Base-by-base conservation (phyloP, 2,797 vertebrate genomes). In the Megaceryle alcyon region DNA sequence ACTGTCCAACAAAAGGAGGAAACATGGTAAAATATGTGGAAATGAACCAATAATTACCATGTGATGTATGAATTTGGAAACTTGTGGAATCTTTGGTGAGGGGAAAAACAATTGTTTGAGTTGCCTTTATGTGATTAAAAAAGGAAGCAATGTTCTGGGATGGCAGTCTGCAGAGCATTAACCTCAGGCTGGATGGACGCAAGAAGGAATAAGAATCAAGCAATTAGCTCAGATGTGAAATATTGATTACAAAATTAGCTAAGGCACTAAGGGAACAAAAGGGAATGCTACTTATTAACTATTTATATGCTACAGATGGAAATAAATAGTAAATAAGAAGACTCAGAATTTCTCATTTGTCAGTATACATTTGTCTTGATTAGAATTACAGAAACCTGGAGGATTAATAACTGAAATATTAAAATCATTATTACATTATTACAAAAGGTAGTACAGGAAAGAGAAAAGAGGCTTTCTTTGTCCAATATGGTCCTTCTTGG, bases 191-290 rank as follows among this genome's bases (percentile, higher is more conserved):
- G 41, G 54, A 69, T 59, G 29, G 73, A 16, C 26, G n/a, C 39
- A 64, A 59, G 68, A 35, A 76, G 6, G 54, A 93, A 69, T 76
- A 79, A 33, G 43, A 80, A 91, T 63, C 5, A 3, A 82, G 25
- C 43, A 80, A 77, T 93, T 85, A 89, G 13, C 35, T 90, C 64
- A 92, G 51, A 80, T 2, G 1, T 1, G 4, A 82, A 37, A 33
- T 87, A 95, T 82, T 68, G 92, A 94, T 94, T 85, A 39, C 43
- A 82, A 93, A 96, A 96, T 91, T 89, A 96, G 48, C 43, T 39
- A 70, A 80, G 68, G 39, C 60, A 70, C 51, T 65, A 90, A 51
- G 39, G 29, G n/a, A 80, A 89, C 60, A 73, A 83, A 84, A 90
- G 4, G 14, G 28, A 82, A 73, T 72, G 1, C 46, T 59, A 33